A percentile compares a stretch with the other conserved stretches of the same genome.
These are phyloP conservation scores for Drosophila pseudoobscura DNA, from an alignment of 1,140 invertebrate species.

Conservation along the genomic window DNA sequence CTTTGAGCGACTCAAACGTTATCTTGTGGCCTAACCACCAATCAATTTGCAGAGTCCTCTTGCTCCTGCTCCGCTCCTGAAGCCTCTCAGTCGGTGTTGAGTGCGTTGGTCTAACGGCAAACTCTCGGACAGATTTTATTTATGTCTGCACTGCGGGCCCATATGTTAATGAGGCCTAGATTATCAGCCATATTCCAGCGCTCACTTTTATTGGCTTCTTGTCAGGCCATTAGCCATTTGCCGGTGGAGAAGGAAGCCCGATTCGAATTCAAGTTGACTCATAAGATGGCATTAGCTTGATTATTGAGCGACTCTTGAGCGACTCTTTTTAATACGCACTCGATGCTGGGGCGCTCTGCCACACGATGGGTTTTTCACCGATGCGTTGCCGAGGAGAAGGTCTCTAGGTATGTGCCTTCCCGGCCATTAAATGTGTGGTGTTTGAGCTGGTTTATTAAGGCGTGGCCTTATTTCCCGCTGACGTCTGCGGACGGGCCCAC, in stretches of 20 bases:
- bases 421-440: neutral
- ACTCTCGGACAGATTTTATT: constrained; percentile 40
- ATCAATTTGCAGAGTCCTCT: constrained; percentile 17
- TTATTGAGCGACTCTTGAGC: constrained; percentile 23
- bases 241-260: constrained; percentile 7
- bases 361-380: too few relatives aligned
- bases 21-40: neutral
- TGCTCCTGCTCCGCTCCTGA: neutral
- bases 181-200: constrained; percentile 44
- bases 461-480: constrained; percentile 66
- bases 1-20: too few relatives aligned
- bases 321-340: constrained; percentile 59
- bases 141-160: constrained; percentile 28
- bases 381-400: too few relatives aligned
- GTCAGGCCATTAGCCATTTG: constrained; percentile 10
- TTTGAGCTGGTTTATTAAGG: constrained; percentile 33
- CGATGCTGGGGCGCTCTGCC: constrained; percentile 14
- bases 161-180: constrained; percentile 77
- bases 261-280: constrained; percentile 44
- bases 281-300: constrained; percentile 53
- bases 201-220: constrained; percentile 56
- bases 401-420: too few relatives aligned
- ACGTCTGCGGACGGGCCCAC: constrained; percentile 63
- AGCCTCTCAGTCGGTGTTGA: constrained; percentile 39
- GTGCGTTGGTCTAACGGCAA: constrained; percentile 61